Evolutionary conservation across 2,113 vertebrate species (phyloP).

Genomic region (Setophaga petechia): DNA sequence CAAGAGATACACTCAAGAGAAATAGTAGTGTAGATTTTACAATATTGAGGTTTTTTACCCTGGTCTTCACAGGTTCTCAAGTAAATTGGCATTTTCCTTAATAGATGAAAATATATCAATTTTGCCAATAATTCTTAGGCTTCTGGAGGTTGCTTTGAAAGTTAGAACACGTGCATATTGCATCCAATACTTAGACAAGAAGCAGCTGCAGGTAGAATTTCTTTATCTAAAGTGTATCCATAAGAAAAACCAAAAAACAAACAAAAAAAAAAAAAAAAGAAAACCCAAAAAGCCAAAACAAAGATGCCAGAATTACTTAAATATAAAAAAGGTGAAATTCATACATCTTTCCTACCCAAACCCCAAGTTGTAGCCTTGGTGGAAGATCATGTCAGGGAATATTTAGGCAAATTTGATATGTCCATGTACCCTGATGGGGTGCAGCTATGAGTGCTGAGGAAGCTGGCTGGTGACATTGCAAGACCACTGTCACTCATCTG

Average conservation of each 20-base stretch:
- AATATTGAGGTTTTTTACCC: not conserved
- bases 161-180: rapidly evolving
- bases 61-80: not conserved
- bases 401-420: not conserved
- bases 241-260: not conserved
- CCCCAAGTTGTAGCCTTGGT: not conserved
- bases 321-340: not conserved
- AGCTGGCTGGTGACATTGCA: not conserved
- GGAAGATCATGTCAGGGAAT: not conserved
- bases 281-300: not conserved
- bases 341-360: not conserved
- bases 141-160: not conserved
- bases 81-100: not conserved
- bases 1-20: not conserved
- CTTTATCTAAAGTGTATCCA: not conserved
- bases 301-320: not conserved
- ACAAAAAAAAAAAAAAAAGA: not conserved
- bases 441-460: rapidly evolving
- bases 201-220: not conserved
- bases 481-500: not conserved
- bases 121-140: not conserved
- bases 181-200: not conserved
- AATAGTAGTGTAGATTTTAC: not conserved
- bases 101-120: not conserved
- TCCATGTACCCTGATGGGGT: rapidly evolving